Percentiles rank a stretch among this genome's conserved stretches.
Conservation (phyloP, 2,113 vertebrate species). For the Oryzias woworae region DNA sequence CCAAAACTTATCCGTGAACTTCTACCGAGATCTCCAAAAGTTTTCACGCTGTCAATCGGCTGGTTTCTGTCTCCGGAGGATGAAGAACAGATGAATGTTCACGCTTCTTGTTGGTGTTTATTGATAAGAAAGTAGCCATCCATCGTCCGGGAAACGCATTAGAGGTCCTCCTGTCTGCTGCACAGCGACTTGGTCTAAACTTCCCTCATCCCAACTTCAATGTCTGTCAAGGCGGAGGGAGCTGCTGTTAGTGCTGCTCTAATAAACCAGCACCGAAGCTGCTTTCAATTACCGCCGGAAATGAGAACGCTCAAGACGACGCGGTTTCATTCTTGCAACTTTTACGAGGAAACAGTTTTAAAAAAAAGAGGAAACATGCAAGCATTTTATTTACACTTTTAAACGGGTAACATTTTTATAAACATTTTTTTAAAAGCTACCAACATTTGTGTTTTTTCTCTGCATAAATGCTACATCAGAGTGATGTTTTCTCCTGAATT, state of each 20-base stretch:
- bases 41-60: not conserved
- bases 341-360: no score
- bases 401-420: no score
- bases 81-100: no score
- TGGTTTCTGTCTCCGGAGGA: no score
- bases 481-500: not conserved
- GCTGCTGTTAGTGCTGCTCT: not conserved
- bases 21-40: no score
- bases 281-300: slow-evolving; percentile 35
- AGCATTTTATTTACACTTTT: no score
- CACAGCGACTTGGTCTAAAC: not conserved
- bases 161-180: slow-evolving; percentile 3
- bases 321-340: no score
- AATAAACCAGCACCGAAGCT: slow-evolving; percentile 4
- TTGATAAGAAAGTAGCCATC: not conserved
- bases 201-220: not conserved
- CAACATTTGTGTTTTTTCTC: no score
- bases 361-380: no score
- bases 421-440: no score
- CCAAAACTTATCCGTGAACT: not conserved
- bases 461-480: not conserved
- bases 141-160: not conserved
- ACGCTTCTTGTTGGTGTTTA: no score
- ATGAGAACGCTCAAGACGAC: fast-evolving
- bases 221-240: not conserved